These are phyloP conservation scores for Diphyllodes magnificus DNA, from an alignment of 2,113 vertebrate species.

Conservation along the genomic window DNA sequence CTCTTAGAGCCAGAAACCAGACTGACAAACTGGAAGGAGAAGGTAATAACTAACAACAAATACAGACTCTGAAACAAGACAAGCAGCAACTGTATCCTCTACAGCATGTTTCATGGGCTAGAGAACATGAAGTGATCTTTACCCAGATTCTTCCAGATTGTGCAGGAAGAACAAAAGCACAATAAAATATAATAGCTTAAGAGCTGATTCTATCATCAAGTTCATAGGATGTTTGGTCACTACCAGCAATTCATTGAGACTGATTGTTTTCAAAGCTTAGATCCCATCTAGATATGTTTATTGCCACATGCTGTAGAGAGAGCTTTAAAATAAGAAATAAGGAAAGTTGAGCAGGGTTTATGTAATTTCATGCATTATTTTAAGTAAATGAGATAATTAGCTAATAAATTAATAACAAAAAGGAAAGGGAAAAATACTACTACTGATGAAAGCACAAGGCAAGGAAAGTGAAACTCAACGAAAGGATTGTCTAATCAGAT, in stretches of 20 bases:
- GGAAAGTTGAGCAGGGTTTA: not conserved
- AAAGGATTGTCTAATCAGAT: not conserved
- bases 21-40: not conserved
- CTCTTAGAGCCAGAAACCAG: not conserved
- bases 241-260: not conserved
- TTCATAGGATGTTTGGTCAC: not conserved
- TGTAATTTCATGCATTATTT: not conserved
- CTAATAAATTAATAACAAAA: not conserved
- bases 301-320: not conserved
- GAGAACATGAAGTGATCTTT: not conserved
- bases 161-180: not conserved
- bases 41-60: not conserved
- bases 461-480: not conserved
- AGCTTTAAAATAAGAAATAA: not conserved
- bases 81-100: not conserved
- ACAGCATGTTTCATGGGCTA: not conserved
- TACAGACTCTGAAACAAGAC: not conserved
- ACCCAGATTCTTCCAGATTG: not conserved
- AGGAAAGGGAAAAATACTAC: not conserved
- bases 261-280: not conserved
- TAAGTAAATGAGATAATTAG: not conserved
- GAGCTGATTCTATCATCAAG: not conserved
- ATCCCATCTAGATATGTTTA: not conserved
- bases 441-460: not conserved
- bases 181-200: not conserved